Evolutionary conservation across 1,140 invertebrate species (phyloP), one percentile per base, ranked within the genome.

Genomic region (Calephelis virginiensis): DNA sequence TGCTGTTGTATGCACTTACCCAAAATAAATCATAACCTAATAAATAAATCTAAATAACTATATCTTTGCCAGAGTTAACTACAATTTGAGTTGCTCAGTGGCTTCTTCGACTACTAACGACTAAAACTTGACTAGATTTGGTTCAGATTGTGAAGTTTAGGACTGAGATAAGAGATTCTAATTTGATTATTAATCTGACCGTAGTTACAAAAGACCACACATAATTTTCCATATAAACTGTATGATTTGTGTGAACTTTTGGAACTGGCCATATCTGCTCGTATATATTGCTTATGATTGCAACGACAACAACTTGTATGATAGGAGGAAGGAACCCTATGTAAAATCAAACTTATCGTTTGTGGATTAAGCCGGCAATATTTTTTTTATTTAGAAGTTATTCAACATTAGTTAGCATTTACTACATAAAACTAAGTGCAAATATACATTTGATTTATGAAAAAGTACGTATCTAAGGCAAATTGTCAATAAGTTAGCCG

Each of bases 111-210:
- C 49, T 50, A 17, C 49, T 14, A 17, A 50, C 13, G 9, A 53
- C 49, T 53, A 53, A 14, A 53, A 53, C 14, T 53, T 53, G 49
- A 53, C 49, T 53, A 53, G 49, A 53, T 28, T 53, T 17, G 10
- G 14, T 53, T 53, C 17, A 9, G 14, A 28, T 53, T 53, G 14
- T 53, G 14, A 53, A 17, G 49, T 28, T 53, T 53, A 14, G 10
- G 14, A 50, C 14, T 50, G 48, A 50, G 6, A 9, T 43, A 43
- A 28, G 40, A 43, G 48, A 50, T 50, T 50, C 48, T 48, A 48
- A 48, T 48, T 48, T 48, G n/a, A 48, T 48, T 48, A n/a, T 13
- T 6, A n/a, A n/a, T 48, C 12, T 48, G 47, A 7, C 12, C 12
- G 13, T 6, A 13, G n/a, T 48, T 6, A 48, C 12, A 48, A 12